Conservation (phyloP, 2,113 vertebrate genomes). For the Melanerpes formicivorus region DNA sequence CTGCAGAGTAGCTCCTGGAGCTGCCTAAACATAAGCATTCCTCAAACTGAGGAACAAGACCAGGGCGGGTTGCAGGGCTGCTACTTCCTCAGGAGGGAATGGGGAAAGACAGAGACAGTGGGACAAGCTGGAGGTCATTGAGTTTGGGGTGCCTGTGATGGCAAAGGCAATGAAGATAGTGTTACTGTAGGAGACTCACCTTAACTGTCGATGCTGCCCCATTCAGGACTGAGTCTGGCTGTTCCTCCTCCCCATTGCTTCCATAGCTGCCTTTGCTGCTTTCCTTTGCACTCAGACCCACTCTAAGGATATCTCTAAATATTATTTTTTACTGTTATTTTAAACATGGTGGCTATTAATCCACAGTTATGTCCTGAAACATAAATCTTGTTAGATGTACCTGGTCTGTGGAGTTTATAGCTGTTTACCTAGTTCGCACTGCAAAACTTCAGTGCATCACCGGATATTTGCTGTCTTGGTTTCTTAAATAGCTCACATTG, state of each 20-base stretch:
- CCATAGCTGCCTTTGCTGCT: background rate
- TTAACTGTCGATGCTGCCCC: background rate
- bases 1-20: background rate
- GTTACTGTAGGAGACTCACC: background rate
- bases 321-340: background rate
- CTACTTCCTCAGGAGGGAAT: fast-evolving
- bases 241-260: background rate
- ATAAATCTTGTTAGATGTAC: background rate
- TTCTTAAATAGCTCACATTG: background rate
- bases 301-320: background rate
- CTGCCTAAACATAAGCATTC: background rate
- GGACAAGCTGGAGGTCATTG: background rate
- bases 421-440: background rate
- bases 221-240: background rate
- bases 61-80: background rate
- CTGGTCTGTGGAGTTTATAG: background rate
- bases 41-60: background rate
- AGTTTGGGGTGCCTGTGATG: background rate
- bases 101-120: background rate
- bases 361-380: background rate
- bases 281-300: background rate
- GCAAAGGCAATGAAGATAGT: background rate
- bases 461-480: background rate
- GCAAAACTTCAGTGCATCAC: background rate
- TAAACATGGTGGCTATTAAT: background rate